These are phyloP conservation scores for Eucidaris tribuloides DNA, from an alignment of 35 echinoderm and acorn worm species.

Conservation along the genomic window DNA sequence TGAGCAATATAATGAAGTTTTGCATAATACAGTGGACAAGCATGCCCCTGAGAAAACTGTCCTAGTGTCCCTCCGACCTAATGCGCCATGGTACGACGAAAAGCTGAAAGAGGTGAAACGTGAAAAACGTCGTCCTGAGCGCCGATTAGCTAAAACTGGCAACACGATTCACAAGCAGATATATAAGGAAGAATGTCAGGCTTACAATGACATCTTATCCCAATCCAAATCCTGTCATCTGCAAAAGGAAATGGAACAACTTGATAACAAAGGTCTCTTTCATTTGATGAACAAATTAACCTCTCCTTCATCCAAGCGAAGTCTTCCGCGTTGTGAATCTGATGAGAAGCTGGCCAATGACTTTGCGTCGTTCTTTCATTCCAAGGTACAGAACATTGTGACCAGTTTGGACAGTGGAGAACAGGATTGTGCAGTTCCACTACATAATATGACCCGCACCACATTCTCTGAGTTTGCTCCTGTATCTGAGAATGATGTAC, in stretches of 20 bases:
- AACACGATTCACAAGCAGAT: constrained; percentile 2
- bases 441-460: background rate
- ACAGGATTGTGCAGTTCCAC: background rate
- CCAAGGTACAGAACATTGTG: background rate
- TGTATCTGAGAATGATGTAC: constrained; percentile 8
- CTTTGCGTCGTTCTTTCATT: constrained; percentile 2
- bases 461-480: constrained; percentile 17
- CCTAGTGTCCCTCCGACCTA: constrained; percentile 12
- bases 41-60: constrained; percentile 34
- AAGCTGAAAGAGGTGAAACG: constrained; percentile 4
- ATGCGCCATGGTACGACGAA: constrained; percentile 48
- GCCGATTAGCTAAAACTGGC: background rate
- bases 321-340: too few species aligned
- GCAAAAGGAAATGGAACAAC: background rate
- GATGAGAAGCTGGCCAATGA: constrained; percentile 2
- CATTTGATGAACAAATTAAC: background rate
- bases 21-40: constrained; percentile 3
- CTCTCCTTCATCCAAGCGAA: too few species aligned
- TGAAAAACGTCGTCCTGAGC: constrained; percentile 37
- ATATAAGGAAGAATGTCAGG: constrained; percentile 19
- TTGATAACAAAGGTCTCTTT: constrained; percentile 32
- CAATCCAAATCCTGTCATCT: constrained; percentile 3
- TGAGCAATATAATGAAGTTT: constrained; percentile 35
- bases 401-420: background rate
- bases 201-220: too few species aligned